Percentiles rank a stretch among this genome's conserved stretches.
Conservation (phyloP, 2,888 invertebrate genomes). For the Schrankia costaestrigalis region DNA sequence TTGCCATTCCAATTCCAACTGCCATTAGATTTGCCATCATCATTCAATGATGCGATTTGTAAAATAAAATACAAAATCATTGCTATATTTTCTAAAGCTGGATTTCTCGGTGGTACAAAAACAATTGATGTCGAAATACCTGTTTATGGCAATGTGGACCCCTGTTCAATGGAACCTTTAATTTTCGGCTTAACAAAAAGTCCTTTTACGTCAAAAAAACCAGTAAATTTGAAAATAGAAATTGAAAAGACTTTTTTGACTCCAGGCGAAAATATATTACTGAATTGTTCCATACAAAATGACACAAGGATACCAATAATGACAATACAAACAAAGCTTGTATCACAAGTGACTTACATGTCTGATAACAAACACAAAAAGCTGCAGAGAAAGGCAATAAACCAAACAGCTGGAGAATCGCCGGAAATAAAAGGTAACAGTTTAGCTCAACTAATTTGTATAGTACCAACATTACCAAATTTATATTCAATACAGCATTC, state of each 20-base stretch:
- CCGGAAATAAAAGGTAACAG: slow-evolving; percentile 14
- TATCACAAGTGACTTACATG: slow-evolving; percentile 3
- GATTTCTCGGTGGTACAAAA: not conserved
- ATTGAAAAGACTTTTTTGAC: slow-evolving; percentile 12
- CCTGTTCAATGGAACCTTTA: slow-evolving; percentile 4
- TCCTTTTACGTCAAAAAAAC: not conserved
- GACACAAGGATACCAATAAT: slow-evolving; percentile 4
- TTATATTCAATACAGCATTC: slow-evolving; percentile 34
- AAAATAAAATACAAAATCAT: slow-evolving; percentile 7
- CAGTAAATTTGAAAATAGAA: slow-evolving; percentile 5
- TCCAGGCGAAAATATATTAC: slow-evolving; percentile 15
- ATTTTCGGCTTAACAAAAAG: slow-evolving; percentile 6
- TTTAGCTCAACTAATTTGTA: slow-evolving; percentile 7
- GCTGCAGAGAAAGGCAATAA: too few species aligned
- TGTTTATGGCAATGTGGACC: slow-evolving; percentile 9
- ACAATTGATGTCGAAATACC: slow-evolving; percentile 5
- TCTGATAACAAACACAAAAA: not conserved
- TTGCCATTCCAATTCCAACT: slow-evolving; percentile 7
- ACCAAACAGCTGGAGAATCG: not conserved
- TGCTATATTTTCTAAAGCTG: slow-evolving; percentile 7
- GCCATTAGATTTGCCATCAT: slow-evolving; percentile 10
- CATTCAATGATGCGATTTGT: slow-evolving; percentile 3
- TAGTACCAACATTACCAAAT: slow-evolving; percentile 18
- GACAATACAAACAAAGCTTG: slow-evolving; percentile 7
- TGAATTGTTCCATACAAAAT: slow-evolving; percentile 10